A percentile compares a stretch with the other conserved stretches of the same genome.
Evolutionary conservation across 2,113 vertebrate genomes (phyloP).

Genomic region (Herpetotheres cachinnans): DNA sequence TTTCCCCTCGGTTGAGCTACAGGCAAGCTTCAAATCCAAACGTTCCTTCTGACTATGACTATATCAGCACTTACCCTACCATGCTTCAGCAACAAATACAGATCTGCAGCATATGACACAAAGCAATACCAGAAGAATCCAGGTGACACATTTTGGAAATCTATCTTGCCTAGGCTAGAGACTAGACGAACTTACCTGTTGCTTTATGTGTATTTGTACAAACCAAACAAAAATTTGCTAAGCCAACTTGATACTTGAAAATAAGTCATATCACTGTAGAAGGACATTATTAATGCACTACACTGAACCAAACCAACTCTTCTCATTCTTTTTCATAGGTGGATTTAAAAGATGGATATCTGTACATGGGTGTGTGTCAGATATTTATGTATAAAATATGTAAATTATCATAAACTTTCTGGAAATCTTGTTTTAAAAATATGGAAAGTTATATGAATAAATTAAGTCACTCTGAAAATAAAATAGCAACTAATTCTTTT

Average conservation of each 20-base stretch:
- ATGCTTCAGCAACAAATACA: neutral
- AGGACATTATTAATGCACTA: fast-evolving
- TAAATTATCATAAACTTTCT: neutral
- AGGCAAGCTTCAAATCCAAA: neutral
- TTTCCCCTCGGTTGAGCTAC: neutral
- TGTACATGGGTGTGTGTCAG: neutral
- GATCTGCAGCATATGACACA: neutral
- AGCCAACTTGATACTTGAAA: neutral
- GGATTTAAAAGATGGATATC: neutral
- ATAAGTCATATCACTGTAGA: neutral
- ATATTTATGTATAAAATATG: neutral
- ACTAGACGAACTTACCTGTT: neutral
- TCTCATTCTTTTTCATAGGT: neutral
- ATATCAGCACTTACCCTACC: fast-evolving
- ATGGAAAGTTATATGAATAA: neutral
- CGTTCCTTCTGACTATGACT: neutral
- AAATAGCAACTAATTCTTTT: neutral
- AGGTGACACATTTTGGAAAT: neutral
- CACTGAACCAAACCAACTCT: neutral
- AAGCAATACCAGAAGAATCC: neutral
- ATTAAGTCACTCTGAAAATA: neutral
- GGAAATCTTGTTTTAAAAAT: neutral
- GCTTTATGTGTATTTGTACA: neutral
- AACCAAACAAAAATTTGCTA: neutral
- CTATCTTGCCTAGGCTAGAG: neutral